A percentile compares a stretch with the other conserved stretches of the same genome.
Conservation (phyloP, 2,797 vertebrate species). For the Sebastes variabilis region DNA sequence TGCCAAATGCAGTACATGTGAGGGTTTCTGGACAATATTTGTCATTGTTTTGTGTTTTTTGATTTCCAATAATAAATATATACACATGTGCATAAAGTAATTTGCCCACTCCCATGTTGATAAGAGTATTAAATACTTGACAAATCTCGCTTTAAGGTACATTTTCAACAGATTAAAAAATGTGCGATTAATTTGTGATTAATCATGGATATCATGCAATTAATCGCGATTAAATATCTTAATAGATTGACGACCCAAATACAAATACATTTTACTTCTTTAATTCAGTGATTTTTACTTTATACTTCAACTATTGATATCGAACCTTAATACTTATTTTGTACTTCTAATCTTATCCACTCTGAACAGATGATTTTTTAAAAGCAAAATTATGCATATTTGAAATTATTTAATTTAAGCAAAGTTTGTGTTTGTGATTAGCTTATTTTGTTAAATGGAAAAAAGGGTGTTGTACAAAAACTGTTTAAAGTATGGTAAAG, state of each 20-base stretch:
- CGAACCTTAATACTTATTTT: neutral
- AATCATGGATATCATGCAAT: too few relatives aligned
- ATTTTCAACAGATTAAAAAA: too few relatives aligned
- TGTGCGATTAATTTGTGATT: too few relatives aligned
- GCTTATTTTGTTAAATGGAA: neutral
- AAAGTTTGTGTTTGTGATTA: neutral
- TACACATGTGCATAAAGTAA: too few relatives aligned
- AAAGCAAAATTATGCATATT: neutral
- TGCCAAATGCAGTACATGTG: too few relatives aligned
- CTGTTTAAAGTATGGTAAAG: neutral
- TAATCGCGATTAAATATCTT: too few relatives aligned
- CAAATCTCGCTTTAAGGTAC: too few relatives aligned
- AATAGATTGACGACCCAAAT: neutral
- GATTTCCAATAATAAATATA: too few relatives aligned
- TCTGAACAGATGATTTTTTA: neutral
- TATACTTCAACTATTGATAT: neutral
- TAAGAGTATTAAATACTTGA: too few relatives aligned
- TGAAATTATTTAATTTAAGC: neutral
- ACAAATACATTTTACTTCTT: neutral
- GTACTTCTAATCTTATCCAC: neutral
- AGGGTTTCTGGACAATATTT: too few relatives aligned
- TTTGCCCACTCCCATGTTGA: too few relatives aligned
- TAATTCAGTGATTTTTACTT: neutral
- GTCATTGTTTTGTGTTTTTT: too few relatives aligned
- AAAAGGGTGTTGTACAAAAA: neutral